Evolutionary conservation across 2,888 invertebrate species (phyloP).

Genomic region (Auanema sp.): DNA sequence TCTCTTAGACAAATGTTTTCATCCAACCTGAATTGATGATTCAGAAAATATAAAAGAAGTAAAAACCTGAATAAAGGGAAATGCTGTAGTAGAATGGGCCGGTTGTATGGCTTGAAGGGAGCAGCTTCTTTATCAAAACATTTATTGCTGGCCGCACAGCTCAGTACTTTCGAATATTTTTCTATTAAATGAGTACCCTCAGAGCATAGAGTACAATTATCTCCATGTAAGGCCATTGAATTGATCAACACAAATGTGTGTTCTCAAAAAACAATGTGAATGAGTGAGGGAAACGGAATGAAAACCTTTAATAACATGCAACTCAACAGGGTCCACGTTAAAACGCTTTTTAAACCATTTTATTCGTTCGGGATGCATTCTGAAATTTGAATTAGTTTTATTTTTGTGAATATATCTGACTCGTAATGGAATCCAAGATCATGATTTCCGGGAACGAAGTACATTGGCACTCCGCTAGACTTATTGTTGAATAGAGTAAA

Average conservation of each 20-base stretch:
- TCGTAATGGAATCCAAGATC: constrained; percentile 96
- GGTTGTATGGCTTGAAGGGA: constrained; percentile 14
- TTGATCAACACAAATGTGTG: constrained; percentile 81
- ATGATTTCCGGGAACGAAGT: constrained; percentile 87
- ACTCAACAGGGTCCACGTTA: constrained; percentile 30
- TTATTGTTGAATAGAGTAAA: constrained; percentile 75
- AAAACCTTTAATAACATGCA: constrained; percentile 23
- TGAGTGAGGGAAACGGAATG: constrained; percentile 8
- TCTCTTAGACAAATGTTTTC: constrained; percentile 80
- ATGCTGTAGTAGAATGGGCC: constrained; percentile 75
- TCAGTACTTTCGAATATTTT: constrained; percentile 17
- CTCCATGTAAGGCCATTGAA: constrained; percentile 95
- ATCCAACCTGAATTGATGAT: constrained; percentile 29
- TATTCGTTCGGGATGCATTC: constrained; percentile 33
- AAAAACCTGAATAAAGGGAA: constrained; percentile 82
- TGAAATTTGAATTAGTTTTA: constrained; percentile 15
- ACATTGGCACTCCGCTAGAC: constrained; percentile 65
- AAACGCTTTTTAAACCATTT: constrained; percentile 39
- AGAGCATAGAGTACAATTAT: constrained; percentile 84
- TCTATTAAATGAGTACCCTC: constrained; percentile 71
- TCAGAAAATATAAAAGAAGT: no score
- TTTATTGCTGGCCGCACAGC: constrained; percentile 8
- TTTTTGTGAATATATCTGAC: constrained; percentile 26
- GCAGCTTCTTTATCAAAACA: neutral
- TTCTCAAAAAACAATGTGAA: constrained; percentile 6